Evolutionary conservation across 2,888 invertebrate genomes (phyloP).

Genomic region (Operophtera brumata): DNA sequence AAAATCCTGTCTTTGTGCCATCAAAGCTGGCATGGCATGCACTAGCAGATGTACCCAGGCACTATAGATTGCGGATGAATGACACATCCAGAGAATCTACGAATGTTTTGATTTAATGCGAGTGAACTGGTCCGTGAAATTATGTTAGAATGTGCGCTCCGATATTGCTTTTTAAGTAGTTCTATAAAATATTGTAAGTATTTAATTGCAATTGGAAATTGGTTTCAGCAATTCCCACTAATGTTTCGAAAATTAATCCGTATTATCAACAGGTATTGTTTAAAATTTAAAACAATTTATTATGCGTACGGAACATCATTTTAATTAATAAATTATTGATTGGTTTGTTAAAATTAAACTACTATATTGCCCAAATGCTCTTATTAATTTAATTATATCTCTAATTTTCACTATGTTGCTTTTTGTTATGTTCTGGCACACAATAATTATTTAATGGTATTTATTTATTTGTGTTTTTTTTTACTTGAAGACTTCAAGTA

Average conservation of each 20-base stretch:
- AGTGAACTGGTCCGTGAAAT: slow-evolving; percentile 57
- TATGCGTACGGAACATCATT: background rate
- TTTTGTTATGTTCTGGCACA: too few species aligned
- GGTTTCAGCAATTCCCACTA: slow-evolving; percentile 7
- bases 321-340: too few species aligned
- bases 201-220: slow-evolving; percentile 35
- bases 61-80: background rate
- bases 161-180: slow-evolving; percentile 49
- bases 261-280: background rate
- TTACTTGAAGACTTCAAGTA: too few species aligned
- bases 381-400: too few species aligned
- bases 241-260: background rate
- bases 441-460: too few species aligned
- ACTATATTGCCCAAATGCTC: too few species aligned
- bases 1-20: too few species aligned
- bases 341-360: too few species aligned
- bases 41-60: too few species aligned
- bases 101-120: slow-evolving; percentile 44
- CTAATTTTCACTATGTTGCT: too few species aligned
- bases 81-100: slow-evolving; percentile 37
- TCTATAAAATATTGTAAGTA: slow-evolving; percentile 43
- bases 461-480: too few species aligned
- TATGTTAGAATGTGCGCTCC: slow-evolving; percentile 55
- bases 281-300: background rate
- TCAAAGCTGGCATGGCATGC: too few species aligned